A percentile compares a stretch with the other conserved stretches of the same genome.
Conservation (phyloP, 2,888 invertebrate species). For the Rotaria macrura region DNA sequence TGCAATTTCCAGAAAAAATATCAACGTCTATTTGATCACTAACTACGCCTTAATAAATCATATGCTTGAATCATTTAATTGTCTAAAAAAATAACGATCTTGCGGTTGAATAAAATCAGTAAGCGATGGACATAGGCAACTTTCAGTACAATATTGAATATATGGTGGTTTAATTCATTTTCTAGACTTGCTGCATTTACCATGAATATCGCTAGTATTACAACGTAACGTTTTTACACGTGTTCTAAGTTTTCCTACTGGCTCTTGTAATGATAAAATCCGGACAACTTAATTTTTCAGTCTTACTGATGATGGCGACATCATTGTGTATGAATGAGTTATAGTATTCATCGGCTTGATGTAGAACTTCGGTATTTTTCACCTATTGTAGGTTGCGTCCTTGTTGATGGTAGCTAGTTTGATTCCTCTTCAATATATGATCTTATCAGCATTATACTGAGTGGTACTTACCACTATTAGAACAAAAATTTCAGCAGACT, state of each 20-base stretch:
- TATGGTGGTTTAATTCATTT: background rate
- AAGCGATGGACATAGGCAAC: background rate
- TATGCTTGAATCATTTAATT: background rate
- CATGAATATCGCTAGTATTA: background rate
- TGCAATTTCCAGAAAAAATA: too few relatives aligned
- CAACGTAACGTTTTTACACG: background rate
- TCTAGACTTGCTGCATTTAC: background rate
- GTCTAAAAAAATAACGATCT: background rate
- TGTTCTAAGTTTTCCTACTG: background rate
- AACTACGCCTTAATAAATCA: background rate
- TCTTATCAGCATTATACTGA: too few relatives aligned
- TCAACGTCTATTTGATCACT: background rate
- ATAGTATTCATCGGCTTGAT: background rate
- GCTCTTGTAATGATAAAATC: background rate
- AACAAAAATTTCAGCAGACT: too few relatives aligned
- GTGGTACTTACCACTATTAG: too few relatives aligned
- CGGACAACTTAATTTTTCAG: background rate
- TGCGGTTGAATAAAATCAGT: background rate
- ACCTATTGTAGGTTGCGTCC: too few relatives aligned
- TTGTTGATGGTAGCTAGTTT: too few relatives aligned
- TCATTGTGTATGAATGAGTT: background rate
- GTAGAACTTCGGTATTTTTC: too few relatives aligned
- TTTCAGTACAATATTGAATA: background rate
- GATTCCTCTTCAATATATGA: too few relatives aligned
- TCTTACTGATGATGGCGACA: background rate